Conservation (phyloP, 1,140 invertebrate genomes). For the Formica selysi region DNA sequence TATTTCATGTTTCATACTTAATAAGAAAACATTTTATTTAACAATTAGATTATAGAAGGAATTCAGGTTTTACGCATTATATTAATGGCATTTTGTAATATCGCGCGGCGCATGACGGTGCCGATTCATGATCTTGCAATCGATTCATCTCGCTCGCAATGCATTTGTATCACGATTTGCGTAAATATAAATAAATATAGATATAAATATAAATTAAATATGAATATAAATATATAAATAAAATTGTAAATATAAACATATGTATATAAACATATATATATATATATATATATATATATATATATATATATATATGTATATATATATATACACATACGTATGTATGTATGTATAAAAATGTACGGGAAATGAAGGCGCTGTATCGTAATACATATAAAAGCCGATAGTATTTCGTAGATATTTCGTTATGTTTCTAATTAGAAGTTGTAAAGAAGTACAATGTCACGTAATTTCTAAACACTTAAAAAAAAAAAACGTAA, state of each 20-base stretch:
- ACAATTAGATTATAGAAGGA: neutral
- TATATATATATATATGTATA: no score
- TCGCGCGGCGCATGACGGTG: neutral
- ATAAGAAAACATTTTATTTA: neutral
- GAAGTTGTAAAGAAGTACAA: constrained; percentile 14
- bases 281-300: no score
- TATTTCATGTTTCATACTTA: neutral
- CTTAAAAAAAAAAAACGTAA: neutral
- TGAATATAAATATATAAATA: no score
- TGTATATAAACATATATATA: no score
- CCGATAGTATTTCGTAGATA: constrained; percentile 15
- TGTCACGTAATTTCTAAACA: constrained; percentile 3
- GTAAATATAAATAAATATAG: neutral
- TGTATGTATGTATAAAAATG: no score
- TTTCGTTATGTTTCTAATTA: neutral
- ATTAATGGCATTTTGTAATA: neutral
- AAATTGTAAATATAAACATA: no score
- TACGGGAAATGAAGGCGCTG: no score
- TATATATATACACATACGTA: no score
- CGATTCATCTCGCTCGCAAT: neutral
- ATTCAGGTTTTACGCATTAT: neutral
- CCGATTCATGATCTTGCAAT: neutral
- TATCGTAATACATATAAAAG: neutral
- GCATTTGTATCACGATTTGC: neutral
- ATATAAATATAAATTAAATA: neutral